phyloP scores from a whole-genome alignment of 2,113 vertebrate species.

The Columba livia region DNA sequence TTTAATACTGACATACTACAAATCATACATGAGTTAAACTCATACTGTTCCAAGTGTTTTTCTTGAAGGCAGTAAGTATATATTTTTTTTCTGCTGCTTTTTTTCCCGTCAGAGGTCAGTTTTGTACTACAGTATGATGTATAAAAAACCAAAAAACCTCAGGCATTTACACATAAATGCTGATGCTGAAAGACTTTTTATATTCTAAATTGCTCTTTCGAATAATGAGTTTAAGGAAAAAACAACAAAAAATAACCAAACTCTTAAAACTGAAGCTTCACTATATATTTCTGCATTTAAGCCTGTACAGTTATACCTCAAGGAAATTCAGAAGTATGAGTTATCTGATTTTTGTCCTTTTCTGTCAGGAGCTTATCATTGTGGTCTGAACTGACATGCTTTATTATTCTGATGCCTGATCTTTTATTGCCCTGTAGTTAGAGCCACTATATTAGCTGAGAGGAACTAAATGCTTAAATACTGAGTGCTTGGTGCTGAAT shows the following conservation, averaged over 20 bases:
- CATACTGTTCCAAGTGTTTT: not conserved
- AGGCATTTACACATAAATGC: not conserved
- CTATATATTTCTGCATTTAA: not conserved
- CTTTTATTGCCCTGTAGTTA: not conserved
- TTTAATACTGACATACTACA: not conserved
- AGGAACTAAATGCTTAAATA: conserved; percentile 20
- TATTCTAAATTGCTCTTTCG: not conserved
- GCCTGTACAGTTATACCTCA: not conserved
- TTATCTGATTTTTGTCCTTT: not conserved
- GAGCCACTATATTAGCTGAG: not conserved
- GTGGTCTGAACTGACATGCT: not conserved
- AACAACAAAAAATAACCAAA: too few relatives aligned
- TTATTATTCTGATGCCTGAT: not conserved
- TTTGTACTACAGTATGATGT: not conserved
- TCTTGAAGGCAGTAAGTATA: not conserved
- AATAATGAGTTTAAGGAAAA: not conserved
- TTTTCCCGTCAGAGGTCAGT: not conserved
- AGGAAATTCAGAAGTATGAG: not conserved
- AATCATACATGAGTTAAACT: not conserved
- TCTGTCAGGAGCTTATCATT: conserved; percentile 2
- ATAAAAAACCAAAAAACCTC: not conserved
- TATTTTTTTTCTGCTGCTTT: not conserved
- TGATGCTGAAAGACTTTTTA: not conserved
- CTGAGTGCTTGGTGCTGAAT: not conserved
- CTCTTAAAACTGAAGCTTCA: not conserved